Evolutionary conservation across 2,797 vertebrate species (phyloP), one percentile per base, ranked within the genome.

Genomic region (Sylvia borin): DNA sequence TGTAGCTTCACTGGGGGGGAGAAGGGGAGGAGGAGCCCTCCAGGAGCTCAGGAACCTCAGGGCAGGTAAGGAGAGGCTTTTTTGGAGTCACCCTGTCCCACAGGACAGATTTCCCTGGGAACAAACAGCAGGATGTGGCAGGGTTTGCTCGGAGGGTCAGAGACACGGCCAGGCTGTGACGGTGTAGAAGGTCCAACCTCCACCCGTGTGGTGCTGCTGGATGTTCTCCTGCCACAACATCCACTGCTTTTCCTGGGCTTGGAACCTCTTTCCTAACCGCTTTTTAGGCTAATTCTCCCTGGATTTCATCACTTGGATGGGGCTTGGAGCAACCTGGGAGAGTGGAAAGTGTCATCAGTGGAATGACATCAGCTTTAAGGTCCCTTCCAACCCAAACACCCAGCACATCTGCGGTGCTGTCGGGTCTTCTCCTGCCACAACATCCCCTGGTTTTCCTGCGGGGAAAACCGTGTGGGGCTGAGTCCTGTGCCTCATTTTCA

Each of bases 1-100:
- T 31, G 21, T 2, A 42, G 15, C 40, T 54, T 68, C 13, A 1
- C 18, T 38, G 51, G 2, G 0, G 22, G 24, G 25, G 8, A 57
- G 19, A 13, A 77, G 22, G 16, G 17, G 22, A 66, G 42, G 16
- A 57, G 20, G 29, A 61, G 10, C 16, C 17, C 5, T 47, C 14
- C 11, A 7, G 10, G 8, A 7, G 25, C 20, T 16, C 15, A 55
- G 29, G 47, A 73, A 45, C 60, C 8, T 54, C 58, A 53, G 53
- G 50, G 31, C 48, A 77, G n/a, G 54, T 19, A 10, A 64, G 45
- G 40, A 60, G 61, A 64, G 27, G 32, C 25, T 88, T 77, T 50
- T 42, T 27, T 29, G 17, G 32, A 34, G 11, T 21, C 18, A 19
- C 9, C 3, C 42, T 45, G 14, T 70, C 38, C 32, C 72, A 31